These are phyloP conservation scores for Portunus trituberculatus DNA, from an alignment of 1,140 invertebrate genomes.

Conservation along the genomic window DNA sequence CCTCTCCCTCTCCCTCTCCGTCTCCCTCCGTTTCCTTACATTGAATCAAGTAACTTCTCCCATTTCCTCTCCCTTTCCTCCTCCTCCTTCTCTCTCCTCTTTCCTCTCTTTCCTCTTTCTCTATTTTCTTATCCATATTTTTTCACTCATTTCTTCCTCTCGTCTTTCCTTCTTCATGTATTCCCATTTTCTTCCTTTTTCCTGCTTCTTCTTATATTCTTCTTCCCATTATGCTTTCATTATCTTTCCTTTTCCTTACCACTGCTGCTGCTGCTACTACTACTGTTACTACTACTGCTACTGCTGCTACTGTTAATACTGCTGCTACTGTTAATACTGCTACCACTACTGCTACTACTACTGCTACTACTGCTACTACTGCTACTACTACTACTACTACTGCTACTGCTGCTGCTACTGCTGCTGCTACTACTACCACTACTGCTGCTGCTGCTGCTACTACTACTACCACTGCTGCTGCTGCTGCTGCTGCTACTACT, in stretches of 20 bases:
- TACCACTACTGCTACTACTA: slow-evolving; percentile 54
- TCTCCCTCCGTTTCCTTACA: neutral
- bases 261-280: too few species aligned
- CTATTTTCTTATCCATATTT: neutral
- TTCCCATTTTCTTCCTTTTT: neutral
- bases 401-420: neutral
- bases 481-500: too few species aligned
- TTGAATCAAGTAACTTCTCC: neutral
- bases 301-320: neutral
- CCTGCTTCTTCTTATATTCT: neutral
- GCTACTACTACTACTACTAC: slow-evolving; percentile 32
- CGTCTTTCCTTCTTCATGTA: neutral
- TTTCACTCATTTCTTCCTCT: neutral
- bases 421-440: too few species aligned
- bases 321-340: neutral
- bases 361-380: slow-evolving; percentile 54
- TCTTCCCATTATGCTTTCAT: too few species aligned
- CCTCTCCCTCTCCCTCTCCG: neutral
- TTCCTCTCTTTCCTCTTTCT: neutral
- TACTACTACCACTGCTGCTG: too few species aligned
- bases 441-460: too few species aligned
- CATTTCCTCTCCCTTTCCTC: neutral
- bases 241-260: too few species aligned
- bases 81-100: neutral
- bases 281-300: too few species aligned